These are phyloP conservation scores for Proisotoma minuta DNA, from an alignment of 2,888 invertebrate genomes.

Conservation along the genomic window DNA sequence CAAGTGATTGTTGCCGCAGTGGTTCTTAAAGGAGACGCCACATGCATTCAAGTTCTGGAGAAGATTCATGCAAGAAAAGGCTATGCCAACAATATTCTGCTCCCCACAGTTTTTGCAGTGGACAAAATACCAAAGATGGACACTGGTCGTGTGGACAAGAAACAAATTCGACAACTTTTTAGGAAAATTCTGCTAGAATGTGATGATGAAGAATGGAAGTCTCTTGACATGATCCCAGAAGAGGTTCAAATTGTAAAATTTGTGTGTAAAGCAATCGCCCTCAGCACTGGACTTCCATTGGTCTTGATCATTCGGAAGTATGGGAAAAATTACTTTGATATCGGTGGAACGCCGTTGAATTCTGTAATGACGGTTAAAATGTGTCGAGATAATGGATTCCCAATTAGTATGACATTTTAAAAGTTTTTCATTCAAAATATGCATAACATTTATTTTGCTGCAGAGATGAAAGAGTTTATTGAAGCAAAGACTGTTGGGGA, in stretches of 20 bases:
- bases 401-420: too few relatives aligned
- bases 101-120: conserved; percentile 6
- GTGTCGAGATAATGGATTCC: not conserved
- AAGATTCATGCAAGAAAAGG: not conserved
- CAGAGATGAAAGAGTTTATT: not conserved
- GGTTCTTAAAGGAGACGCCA: not conserved
- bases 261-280: conserved; percentile 6
- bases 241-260: not conserved
- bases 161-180: not conserved
- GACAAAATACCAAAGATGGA: not conserved
- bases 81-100: not conserved
- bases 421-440: not conserved
- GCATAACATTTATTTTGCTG: not conserved
- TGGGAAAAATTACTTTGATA: not conserved
- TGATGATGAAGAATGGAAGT: conserved; percentile 1
- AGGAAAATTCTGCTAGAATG: not conserved
- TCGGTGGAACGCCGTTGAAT: conserved; percentile 3
- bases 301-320: conserved; percentile 1
- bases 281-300: not conserved
- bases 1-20: conserved; percentile 1
- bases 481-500: not conserved
- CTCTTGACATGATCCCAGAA: not conserved
- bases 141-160: conserved; percentile 5
- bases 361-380: not conserved
- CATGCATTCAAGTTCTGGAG: not conserved